phyloP scores from a whole-genome alignment of 2,888 invertebrate genomes.

The Drosophila pullipes region DNA sequence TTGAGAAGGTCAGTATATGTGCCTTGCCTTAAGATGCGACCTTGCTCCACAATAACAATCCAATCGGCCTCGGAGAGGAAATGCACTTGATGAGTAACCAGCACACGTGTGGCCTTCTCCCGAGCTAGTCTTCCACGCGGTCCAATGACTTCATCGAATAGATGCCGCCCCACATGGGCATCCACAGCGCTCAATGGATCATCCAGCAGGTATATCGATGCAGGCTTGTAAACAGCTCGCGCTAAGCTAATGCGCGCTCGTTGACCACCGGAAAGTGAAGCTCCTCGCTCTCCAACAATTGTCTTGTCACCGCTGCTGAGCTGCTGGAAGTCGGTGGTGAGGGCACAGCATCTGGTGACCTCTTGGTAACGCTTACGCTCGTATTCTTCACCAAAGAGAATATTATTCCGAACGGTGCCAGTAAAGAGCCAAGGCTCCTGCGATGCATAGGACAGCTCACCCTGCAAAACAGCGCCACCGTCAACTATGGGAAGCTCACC shows the following conservation, averaged over 20 bases:
- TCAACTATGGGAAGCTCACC: conserved; percentile 87
- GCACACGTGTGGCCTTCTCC: conserved; percentile 88
- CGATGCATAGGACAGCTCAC: conserved; percentile 88
- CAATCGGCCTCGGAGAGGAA: conserved; percentile 88
- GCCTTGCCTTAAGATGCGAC: conserved; percentile 85
- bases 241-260: conserved; percentile 90
- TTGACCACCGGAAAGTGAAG: conserved; percentile 91
- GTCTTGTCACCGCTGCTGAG: conserved; percentile 90
- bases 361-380: conserved; percentile 88
- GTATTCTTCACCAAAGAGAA: conserved; percentile 90
- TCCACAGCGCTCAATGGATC: conserved; percentile 94
- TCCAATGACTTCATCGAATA: conserved; percentile 91
- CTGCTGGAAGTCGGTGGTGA: conserved; percentile 86
- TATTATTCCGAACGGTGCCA: conserved; percentile 89
- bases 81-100: conserved; percentile 93
- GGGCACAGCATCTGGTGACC: conserved; percentile 85
- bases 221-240: conserved; percentile 90
- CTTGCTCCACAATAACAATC: conserved; percentile 88
- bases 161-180: conserved; percentile 90
- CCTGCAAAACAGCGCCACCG: conserved; percentile 87
- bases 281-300: conserved; percentile 90
- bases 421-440: conserved; percentile 91
- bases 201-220: conserved; percentile 91
- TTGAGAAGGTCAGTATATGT: conserved; percentile 86
- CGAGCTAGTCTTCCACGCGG: conserved; percentile 86